Conservation (phyloP, 2,797 vertebrate species). For the Bucorvus abyssinicus region DNA sequence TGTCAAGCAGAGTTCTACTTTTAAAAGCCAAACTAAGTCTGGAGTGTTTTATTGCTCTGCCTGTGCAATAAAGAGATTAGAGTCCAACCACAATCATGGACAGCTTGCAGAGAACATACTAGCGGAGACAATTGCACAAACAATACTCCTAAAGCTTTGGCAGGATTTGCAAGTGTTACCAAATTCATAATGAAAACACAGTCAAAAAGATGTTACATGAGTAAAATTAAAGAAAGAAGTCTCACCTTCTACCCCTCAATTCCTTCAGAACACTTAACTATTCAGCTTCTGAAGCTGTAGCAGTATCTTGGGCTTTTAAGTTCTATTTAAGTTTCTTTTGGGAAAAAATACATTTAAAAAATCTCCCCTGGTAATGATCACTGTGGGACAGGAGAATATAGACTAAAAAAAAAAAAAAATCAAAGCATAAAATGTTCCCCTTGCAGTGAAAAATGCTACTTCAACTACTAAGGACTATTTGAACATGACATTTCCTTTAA, state of each 20-base stretch:
- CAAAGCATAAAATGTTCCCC: not conserved
- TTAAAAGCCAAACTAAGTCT: not conserved
- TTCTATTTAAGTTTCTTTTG: rapidly evolving
- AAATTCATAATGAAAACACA: not conserved
- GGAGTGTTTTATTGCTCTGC: not conserved
- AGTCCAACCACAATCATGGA: not conserved
- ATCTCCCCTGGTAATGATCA: rapidly evolving
- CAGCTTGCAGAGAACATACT: not conserved
- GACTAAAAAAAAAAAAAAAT: not conserved
- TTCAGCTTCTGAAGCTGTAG: not conserved
- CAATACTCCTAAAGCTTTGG: not conserved
- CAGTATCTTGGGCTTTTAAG: not conserved
- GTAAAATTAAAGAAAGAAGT: not conserved
- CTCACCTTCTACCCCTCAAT: not conserved
- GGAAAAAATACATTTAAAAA: not conserved
- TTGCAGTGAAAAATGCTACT: not conserved
- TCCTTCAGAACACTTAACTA: not conserved
- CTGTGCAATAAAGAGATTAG: not conserved
- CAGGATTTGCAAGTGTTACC: not conserved
- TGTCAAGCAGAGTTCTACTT: not conserved
- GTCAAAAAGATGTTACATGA: no score
- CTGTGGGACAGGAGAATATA: not conserved
- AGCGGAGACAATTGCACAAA: not conserved
- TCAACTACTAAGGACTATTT: not conserved
- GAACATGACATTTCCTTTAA: not conserved